Conservation (phyloP, 2,113 vertebrate species). For the Phrynosoma blainvillii region DNA sequence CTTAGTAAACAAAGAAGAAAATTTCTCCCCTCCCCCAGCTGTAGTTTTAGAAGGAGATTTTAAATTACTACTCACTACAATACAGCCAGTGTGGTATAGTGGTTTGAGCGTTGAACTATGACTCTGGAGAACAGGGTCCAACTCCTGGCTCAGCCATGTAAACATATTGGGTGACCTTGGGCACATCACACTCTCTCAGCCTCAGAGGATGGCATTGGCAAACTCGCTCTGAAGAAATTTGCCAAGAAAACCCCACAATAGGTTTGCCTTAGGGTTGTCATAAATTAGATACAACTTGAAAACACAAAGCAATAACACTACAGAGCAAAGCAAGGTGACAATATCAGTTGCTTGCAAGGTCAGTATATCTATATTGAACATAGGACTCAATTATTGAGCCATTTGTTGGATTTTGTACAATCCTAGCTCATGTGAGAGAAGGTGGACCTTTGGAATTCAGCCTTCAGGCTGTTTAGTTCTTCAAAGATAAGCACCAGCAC, state of each 20-base stretch:
- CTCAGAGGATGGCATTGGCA: too few relatives aligned
- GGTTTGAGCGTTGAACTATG: too few relatives aligned
- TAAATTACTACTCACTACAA: constrained; percentile 48
- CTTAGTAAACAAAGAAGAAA: constrained; percentile 35
- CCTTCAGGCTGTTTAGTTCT: not conserved
- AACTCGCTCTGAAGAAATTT: too few relatives aligned
- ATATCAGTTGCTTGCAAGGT: not conserved
- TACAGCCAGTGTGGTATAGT: not conserved
- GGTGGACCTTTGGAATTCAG: not conserved
- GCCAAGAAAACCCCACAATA: too few relatives aligned
- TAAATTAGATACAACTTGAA: too few relatives aligned
- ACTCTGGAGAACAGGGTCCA: too few relatives aligned
- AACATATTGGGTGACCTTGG: too few relatives aligned
- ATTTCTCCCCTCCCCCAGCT: constrained; percentile 15
- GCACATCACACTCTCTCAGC: too few relatives aligned
- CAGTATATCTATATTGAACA: not conserved
- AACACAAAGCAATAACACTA: too few relatives aligned
- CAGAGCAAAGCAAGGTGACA: not conserved
- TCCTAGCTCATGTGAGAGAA: not conserved
- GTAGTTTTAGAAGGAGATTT: constrained; percentile 46
- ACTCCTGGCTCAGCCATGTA: too few relatives aligned
- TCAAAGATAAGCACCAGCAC: not conserved
- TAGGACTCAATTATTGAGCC: not conserved
- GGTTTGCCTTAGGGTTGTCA: too few relatives aligned
- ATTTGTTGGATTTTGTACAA: not conserved